Evolutionary conservation across 1,140 invertebrate species (phyloP).

Genomic region (Drosophila rufa): DNA sequence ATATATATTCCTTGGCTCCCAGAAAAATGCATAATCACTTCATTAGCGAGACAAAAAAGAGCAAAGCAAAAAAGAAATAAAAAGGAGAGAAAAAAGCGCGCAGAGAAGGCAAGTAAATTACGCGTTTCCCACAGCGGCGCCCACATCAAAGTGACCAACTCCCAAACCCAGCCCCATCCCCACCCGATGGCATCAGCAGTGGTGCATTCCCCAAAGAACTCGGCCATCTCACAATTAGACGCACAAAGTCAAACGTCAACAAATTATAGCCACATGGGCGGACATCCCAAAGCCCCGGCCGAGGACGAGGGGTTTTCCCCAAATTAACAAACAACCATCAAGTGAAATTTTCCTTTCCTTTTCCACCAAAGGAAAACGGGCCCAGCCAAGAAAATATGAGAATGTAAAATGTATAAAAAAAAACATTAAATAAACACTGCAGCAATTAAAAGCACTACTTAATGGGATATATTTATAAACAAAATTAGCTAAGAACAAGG

Average conservation of each 20-base stretch:
- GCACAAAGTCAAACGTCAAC: constrained; percentile 84
- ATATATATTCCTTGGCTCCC: constrained; percentile 6
- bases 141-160: constrained; percentile 84
- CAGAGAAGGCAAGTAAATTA: constrained; percentile 69
- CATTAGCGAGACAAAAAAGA: constrained; percentile 61
- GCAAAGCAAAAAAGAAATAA: constrained; percentile 6
- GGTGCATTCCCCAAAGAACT: constrained; percentile 60
- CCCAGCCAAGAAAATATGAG: constrained; percentile 48
- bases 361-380: constrained; percentile 52
- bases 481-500: background rate
- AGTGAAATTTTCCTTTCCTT: constrained; percentile 39
- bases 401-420: constrained; percentile 18
- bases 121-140: constrained; percentile 71
- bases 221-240: constrained; percentile 76
- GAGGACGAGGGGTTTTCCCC: constrained; percentile 39
- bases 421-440: constrained; percentile 14
- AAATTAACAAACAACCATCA: constrained; percentile 81
- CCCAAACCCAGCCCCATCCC: constrained; percentile 11
- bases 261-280: constrained; percentile 82
- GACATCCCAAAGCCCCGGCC: constrained; percentile 32
- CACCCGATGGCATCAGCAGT: background rate
- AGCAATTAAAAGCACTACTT: background rate
- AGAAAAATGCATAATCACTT: constrained; percentile 73
- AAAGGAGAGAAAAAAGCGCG: constrained; percentile 11
- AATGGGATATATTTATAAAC: background rate